Percentiles rank a stretch among this genome's conserved stretches.
phyloP scores from a whole-genome alignment of 2,888 invertebrate genomes.

The Epiperipatus broadwayi region DNA sequence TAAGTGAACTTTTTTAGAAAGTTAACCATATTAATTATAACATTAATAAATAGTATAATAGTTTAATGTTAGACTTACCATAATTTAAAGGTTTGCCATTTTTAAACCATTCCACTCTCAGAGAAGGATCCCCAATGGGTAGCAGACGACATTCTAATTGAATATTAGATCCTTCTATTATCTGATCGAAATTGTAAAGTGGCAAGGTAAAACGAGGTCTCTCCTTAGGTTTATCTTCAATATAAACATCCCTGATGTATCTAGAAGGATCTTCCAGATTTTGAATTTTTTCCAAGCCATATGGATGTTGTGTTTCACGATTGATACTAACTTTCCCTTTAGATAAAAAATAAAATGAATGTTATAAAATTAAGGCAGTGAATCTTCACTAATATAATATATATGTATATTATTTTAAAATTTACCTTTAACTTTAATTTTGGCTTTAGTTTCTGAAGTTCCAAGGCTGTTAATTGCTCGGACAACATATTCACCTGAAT shows the following conservation, averaged over 20 bases:
- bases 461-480: slow-evolving; percentile 83
- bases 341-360: no score
- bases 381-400: no score
- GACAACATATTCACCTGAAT: slow-evolving; percentile 85
- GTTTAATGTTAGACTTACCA: no score
- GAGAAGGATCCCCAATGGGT: slow-evolving; percentile 81
- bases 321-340: no score
- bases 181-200: slow-evolving; percentile 56
- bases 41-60: no score
- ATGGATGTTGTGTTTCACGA: slow-evolving; percentile 76
- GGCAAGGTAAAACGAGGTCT: slow-evolving; percentile 81
- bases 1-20: no score
- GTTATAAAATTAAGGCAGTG: no score
- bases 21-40: no score
- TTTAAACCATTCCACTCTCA: slow-evolving; percentile 85
- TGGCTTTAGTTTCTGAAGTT: slow-evolving; percentile 71
- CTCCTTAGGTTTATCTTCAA: no score
- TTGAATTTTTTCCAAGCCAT: slow-evolving; percentile 63
- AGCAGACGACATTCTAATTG: slow-evolving; percentile 66
- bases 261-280: slow-evolving; percentile 61
- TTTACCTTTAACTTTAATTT: no score
- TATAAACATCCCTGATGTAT: no score
- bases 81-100: slow-evolving; percentile 39
- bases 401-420: no score
- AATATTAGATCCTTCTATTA: slow-evolving; percentile 85